A percentile compares a stretch with the other conserved stretches of the same genome.
phyloP scores from a whole-genome alignment of 2,113 vertebrate genomes.

The Recurvirostra avosetta region DNA sequence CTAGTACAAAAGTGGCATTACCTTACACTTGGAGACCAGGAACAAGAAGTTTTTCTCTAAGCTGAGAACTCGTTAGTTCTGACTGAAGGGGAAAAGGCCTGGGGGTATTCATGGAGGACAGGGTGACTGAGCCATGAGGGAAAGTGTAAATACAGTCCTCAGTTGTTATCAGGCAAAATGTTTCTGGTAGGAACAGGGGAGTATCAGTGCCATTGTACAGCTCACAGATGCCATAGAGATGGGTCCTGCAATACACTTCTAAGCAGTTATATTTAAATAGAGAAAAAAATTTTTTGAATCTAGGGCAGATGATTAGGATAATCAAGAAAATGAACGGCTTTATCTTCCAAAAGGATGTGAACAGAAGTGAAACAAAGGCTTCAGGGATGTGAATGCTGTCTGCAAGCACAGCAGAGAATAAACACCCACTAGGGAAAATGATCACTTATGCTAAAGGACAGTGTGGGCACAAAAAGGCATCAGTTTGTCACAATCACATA shows the following conservation, averaged over 20 bases:
- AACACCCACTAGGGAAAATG: neutral
- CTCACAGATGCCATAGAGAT: neutral
- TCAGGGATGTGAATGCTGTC: neutral
- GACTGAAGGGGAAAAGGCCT: neutral
- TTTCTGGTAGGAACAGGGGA: neutral
- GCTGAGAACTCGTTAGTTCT: conserved; percentile 2
- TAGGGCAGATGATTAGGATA: neutral
- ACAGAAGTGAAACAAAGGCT: neutral
- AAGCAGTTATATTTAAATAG: neutral
- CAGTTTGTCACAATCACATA: neutral
- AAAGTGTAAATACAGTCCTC: neutral
- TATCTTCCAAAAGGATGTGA: neutral
- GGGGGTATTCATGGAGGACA: neutral
- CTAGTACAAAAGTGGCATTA: neutral
- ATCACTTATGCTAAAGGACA: neutral
- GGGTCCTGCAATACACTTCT: neutral
- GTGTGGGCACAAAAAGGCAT: neutral
- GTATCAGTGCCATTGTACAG: neutral
- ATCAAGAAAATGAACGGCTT: neutral
- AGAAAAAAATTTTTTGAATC: neutral
- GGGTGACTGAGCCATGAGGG: neutral
- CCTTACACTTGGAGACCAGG: neutral
- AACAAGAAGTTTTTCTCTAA: neutral
- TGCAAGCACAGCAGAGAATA: neutral
- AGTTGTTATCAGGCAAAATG: neutral